Evolutionary conservation across 2,888 invertebrate genomes (phyloP), one percentile per base, ranked within the genome.

Genomic region (Dinocampus coccinellae): DNA sequence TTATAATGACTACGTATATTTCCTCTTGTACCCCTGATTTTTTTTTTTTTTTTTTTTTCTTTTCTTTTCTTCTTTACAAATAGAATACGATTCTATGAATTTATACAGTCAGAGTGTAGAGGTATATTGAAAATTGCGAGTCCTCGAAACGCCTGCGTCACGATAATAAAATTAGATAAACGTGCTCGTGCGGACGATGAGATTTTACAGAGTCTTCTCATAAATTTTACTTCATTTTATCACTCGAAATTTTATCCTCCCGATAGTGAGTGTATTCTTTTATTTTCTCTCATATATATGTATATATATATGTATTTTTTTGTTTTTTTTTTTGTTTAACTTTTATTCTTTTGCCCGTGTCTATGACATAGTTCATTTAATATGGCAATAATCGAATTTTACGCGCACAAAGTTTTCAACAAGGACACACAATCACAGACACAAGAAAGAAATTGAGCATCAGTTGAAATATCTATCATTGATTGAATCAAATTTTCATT

Each of bases 71-170:
- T 53, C 64, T 72, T 33, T 63, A 60, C 60, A 64, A 29, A 60
- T 64, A 53, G 39, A 58, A 42, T 6, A 47, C 1, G 3, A 69
- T 53, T 42, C 63, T 16, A 20, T 63, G 29, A 20, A 1, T 66
- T 61, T 26, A 55, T 53, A 65, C 57, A 60, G 53, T 73, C 73
- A 71, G 69, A 74, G 73, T 74, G 73, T 69, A 36, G 73, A 67
- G 69, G 34, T 74, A 47, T 71, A 69, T 47, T 64, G 11, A 58
- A 62, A 16, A 53, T 64, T 69, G 34, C 47, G 53, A 67, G 39
- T 34, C n/a, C 62, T 62, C 70, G 73, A 62, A 68, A 75, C 75
- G 75, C 75, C 75, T 60, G 75, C 75, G 73, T 76, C 65, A 69
- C 68, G 72, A 72, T 73, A 61, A 64, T 26, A 66, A 47, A 36